Percentiles rank a stretch among this genome's conserved stretches.
Conservation (phyloP, 2,888 invertebrate genomes). For the Plusia festucae region DNA sequence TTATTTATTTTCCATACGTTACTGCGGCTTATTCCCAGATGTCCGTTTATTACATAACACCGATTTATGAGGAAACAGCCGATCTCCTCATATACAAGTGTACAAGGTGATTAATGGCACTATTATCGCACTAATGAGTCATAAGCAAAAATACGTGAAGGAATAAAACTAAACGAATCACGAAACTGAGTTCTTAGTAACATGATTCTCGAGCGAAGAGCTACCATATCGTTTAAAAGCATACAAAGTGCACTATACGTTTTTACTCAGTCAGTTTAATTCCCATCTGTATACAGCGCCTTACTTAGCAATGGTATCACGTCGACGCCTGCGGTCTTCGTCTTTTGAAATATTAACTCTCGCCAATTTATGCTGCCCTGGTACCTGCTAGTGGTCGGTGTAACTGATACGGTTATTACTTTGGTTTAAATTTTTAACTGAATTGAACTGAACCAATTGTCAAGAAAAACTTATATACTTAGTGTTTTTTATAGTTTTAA, state of each 20-base stretch:
- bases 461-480: not conserved
- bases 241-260: constrained; percentile 38
- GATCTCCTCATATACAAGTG: not conserved
- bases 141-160: constrained; percentile 2
- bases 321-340: constrained; percentile 52
- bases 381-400: constrained; percentile 34
- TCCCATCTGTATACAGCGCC: constrained; percentile 47
- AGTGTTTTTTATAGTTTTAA: not conserved
- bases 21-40: constrained; percentile 1
- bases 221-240: constrained; percentile 35
- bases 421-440: constrained; percentile 39
- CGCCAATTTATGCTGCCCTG: constrained; percentile 53
- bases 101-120: not conserved
- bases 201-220: constrained; percentile 9
- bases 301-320: constrained; percentile 53
- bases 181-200: constrained; percentile 12
- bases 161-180: not conserved
- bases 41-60: not conserved
- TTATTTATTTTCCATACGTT: not conserved
- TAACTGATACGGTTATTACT: constrained; percentile 53
- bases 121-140: constrained; percentile 4
- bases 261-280: constrained; percentile 38
- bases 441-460: constrained; percentile 32
- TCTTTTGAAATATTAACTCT: constrained; percentile 63
- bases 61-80: not conserved